Percentiles rank a stretch among this genome's conserved stretches.
phyloP scores from a whole-genome alignment of 2,797 vertebrate species.

The Acomys russatus region DNA sequence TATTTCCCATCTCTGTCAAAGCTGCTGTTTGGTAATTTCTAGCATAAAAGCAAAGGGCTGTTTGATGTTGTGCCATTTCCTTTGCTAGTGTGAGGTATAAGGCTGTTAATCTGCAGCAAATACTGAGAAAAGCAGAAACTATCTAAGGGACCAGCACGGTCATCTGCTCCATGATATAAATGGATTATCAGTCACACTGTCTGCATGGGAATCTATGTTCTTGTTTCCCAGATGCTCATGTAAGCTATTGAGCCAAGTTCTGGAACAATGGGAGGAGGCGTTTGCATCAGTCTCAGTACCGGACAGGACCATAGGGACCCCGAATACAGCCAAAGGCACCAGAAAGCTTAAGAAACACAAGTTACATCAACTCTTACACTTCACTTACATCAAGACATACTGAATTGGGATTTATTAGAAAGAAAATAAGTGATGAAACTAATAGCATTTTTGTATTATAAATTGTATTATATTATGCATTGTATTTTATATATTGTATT shows the following conservation, averaged over 20 bases:
- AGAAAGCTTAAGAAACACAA: slow-evolving; percentile 24
- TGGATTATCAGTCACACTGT: background rate
- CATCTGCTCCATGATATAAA: background rate
- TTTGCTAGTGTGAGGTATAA: background rate
- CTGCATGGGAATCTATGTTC: background rate
- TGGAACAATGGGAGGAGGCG: background rate
- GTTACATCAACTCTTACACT: background rate
- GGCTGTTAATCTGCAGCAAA: slow-evolving; percentile 31
- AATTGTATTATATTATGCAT: background rate
- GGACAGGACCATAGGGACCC: background rate
- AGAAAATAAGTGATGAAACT: slow-evolving; percentile 35
- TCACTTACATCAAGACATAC: background rate
- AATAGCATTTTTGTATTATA: background rate
- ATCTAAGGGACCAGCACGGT: background rate
- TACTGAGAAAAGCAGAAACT: background rate
- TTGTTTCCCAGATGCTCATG: background rate
- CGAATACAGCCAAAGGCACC: background rate
- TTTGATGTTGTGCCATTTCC: slow-evolving; percentile 30
- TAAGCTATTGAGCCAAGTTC: background rate
- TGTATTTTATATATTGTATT: too few species aligned
- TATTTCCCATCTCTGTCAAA: slow-evolving; percentile 50
- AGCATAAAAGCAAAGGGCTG: slow-evolving; percentile 43
- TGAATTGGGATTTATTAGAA: slow-evolving; percentile 4
- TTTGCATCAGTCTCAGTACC: background rate
- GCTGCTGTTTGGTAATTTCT: slow-evolving; percentile 53